A percentile compares a stretch with the other conserved stretches of the same genome.
Evolutionary conservation across 2,113 vertebrate species (phyloP).

Genomic region (Odontesthes bonariensis): DNA sequence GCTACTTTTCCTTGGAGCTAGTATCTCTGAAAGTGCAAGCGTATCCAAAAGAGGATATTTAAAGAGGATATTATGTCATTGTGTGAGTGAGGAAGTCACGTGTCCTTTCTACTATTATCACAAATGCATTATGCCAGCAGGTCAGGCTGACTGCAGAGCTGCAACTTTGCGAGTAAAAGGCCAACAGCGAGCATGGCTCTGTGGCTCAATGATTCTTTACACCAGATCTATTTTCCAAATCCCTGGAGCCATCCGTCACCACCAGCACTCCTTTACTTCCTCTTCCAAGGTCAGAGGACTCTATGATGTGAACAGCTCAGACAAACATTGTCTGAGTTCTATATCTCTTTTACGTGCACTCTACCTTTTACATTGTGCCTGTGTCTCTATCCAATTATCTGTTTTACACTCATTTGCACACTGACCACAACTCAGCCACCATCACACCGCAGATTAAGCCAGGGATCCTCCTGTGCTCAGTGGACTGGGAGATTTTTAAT

Average conservation of each 20-base stretch:
- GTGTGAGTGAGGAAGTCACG: constrained; percentile 22
- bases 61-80: constrained; percentile 12
- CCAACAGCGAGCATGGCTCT: constrained; percentile 39
- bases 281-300: constrained; percentile 59
- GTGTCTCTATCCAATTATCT: neutral
- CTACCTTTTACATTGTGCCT: neutral
- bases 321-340: constrained; percentile 3
- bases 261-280: constrained; percentile 17
- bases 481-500: constrained; percentile 66
- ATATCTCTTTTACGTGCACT: constrained; percentile 6
- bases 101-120: constrained; percentile 31
- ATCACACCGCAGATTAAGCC: constrained; percentile 45
- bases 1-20: too few relatives aligned
- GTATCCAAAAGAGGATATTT: neutral
- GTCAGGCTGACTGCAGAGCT: constrained; percentile 26
- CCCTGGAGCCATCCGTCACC: constrained; percentile 55
- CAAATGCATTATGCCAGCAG: constrained; percentile 25
- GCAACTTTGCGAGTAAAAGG: constrained; percentile 48
- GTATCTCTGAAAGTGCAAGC: neutral
- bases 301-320: constrained; percentile 11
- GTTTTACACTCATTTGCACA: constrained; percentile 22
- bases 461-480: constrained; percentile 52
- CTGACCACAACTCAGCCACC: constrained; percentile 26
- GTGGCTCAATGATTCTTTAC: constrained; percentile 20
- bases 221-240: constrained; percentile 46